Percentiles rank a stretch among this genome's conserved stretches.
These are phyloP conservation scores for Pheosia tremula DNA, from an alignment of 2,888 invertebrate genomes.

Conservation along the genomic window DNA sequence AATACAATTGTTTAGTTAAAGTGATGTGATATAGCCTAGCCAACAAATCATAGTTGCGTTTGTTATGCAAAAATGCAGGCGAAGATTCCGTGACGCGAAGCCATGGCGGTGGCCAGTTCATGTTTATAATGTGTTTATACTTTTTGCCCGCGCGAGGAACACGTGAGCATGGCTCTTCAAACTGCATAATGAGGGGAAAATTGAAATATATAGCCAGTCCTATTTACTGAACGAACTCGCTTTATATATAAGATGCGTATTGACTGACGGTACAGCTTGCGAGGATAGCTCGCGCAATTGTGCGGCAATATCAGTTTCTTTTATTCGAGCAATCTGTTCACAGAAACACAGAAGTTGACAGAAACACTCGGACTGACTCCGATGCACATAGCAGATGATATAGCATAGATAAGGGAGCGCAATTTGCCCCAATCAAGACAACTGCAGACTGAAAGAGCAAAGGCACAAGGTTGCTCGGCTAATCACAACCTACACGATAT, in stretches of 20 bases:
- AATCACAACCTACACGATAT: too few species aligned
- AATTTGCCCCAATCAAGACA: too few species aligned
- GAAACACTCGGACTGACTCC: too few species aligned
- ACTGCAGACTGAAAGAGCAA: too few species aligned
- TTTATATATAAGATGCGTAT: slow-evolving; percentile 5
- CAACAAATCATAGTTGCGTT: slow-evolving; percentile 71
- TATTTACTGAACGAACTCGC: slow-evolving; percentile 25
- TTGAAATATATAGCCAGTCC: slow-evolving; percentile 50
- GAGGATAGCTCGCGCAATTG: too few species aligned
- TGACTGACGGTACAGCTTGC: too few species aligned
- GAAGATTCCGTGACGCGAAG: slow-evolving; percentile 75
- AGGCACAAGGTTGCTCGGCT: too few species aligned
- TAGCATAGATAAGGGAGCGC: too few species aligned
- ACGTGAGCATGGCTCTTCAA: slow-evolving; percentile 57
- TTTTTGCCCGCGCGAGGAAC: slow-evolving; percentile 60
- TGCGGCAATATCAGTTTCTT: too few species aligned
- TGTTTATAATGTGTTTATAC: slow-evolving; percentile 74
- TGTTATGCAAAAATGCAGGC: slow-evolving; percentile 79
- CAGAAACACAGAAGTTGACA: too few species aligned
- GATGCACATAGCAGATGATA: too few species aligned
- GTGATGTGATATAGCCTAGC: slow-evolving; percentile 55
- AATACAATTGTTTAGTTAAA: neutral
- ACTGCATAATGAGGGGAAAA: slow-evolving; percentile 56
- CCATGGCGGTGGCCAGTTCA: slow-evolving; percentile 64
- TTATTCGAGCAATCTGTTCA: too few species aligned